phyloP scores from a whole-genome alignment of 92 coral and sea anemone genomes.

The Palythoa grandis region DNA sequence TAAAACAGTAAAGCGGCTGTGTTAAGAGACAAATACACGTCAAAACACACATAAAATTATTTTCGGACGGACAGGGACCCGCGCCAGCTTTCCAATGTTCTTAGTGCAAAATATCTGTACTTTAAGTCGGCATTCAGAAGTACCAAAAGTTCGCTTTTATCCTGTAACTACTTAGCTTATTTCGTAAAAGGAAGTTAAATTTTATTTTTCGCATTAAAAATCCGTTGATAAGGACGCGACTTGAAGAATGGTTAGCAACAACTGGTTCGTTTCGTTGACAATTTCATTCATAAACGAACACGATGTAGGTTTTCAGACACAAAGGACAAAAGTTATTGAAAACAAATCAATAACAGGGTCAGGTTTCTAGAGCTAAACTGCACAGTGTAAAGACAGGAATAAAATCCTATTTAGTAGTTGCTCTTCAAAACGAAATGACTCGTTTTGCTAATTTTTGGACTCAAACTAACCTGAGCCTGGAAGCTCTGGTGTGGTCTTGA shows the following conservation, averaged over 20 bases:
- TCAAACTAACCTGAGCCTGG: slow-evolving; percentile 67
- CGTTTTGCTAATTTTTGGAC: not conserved
- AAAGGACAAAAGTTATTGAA: not conserved
- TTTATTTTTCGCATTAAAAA: not conserved
- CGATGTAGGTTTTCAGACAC: not conserved
- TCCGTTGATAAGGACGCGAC: slow-evolving; percentile 42
- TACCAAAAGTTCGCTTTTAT: not conserved
- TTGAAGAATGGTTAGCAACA: slow-evolving; percentile 20
- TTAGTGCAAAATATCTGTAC: no score
- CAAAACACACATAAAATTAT: not conserved
- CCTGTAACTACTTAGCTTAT: not conserved
- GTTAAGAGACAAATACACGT: not conserved
- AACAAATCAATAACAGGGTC: not conserved
- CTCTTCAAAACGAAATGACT: slow-evolving; percentile 6
- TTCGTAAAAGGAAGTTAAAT: not conserved
- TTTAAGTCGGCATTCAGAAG: not conserved
- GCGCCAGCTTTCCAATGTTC: not conserved
- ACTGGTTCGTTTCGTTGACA: not conserved
- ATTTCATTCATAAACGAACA: slow-evolving; percentile 8
- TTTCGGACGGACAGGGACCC: not conserved
- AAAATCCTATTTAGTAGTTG: not conserved
- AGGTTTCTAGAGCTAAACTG: not conserved
- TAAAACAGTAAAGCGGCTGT: not conserved
- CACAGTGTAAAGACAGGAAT: not conserved
- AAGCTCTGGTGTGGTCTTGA: slow-evolving; percentile 49